These are phyloP conservation scores for Galeruca laticollis DNA, from an alignment of 2,888 invertebrate genomes.

Conservation along the genomic window DNA sequence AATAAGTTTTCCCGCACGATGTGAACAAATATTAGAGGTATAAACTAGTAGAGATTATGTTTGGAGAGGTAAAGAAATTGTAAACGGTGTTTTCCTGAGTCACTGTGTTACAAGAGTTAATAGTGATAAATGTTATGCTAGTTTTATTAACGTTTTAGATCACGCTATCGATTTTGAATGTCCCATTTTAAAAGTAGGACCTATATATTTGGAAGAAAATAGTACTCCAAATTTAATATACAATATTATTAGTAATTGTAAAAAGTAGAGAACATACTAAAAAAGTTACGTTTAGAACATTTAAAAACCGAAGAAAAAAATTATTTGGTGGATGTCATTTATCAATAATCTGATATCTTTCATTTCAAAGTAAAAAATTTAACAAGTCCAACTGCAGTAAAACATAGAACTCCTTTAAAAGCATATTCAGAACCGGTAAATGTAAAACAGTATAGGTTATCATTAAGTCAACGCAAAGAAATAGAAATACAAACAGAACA, in stretches of 20 bases:
- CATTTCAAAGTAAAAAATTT: neutral
- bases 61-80: neutral
- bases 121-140: too few relatives aligned
- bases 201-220: too few relatives aligned
- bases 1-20: neutral
- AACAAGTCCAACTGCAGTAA: neutral
- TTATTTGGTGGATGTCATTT: neutral
- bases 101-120: too few relatives aligned
- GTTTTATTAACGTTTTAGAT: too few relatives aligned
- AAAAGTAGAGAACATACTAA: too few relatives aligned
- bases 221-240: too few relatives aligned
- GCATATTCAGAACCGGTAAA: neutral
- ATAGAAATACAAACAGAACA: neutral
- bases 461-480: neutral
- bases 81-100: constrained; percentile 6
- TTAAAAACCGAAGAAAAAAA: neutral
- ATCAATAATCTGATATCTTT: constrained; percentile 2
- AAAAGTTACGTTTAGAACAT: too few relatives aligned
- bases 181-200: too few relatives aligned
- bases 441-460: neutral
- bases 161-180: too few relatives aligned
- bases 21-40: neutral
- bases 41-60: neutral
- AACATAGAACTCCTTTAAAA: neutral
- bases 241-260: too few relatives aligned